Evolutionary conservation across 2,113 vertebrate genomes (phyloP).

Genomic region (Pituophis catenifer): DNA sequence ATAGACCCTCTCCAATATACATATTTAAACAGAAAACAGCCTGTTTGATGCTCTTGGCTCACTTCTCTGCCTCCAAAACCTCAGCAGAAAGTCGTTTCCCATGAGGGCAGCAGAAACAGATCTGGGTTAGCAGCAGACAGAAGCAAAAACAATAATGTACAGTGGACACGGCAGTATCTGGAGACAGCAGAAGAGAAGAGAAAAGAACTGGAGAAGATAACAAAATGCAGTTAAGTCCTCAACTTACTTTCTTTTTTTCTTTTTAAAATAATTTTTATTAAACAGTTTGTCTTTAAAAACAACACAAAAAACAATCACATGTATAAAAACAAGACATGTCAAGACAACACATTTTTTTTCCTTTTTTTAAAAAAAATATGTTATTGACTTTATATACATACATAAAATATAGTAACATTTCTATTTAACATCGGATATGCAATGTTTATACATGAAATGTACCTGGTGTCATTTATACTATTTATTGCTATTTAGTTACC

Average conservation of each 20-base stretch:
- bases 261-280: too few species aligned
- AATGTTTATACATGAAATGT: too few species aligned
- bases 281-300: too few species aligned
- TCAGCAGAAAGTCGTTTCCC: constrained; percentile 22
- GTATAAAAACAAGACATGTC: too few species aligned
- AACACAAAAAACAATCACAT: too few species aligned
- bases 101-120: background rate
- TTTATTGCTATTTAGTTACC: too few species aligned
- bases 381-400: too few species aligned
- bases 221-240: background rate
- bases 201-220: background rate
- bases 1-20: background rate
- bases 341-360: too few species aligned
- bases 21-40: constrained; percentile 28
- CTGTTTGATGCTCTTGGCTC: constrained; percentile 15
- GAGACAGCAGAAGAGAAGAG: background rate
- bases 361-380: too few species aligned
- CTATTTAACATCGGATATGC: too few species aligned
- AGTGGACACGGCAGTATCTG: background rate
- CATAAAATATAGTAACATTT: too few species aligned
- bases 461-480: too few species aligned
- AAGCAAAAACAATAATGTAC: background rate
- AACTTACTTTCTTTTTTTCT: background rate
- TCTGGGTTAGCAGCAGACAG: background rate
- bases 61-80: background rate